Base-by-base conservation (phyloP, 2,888 invertebrate genomes). In the Lasius fuliginosus region DNA sequence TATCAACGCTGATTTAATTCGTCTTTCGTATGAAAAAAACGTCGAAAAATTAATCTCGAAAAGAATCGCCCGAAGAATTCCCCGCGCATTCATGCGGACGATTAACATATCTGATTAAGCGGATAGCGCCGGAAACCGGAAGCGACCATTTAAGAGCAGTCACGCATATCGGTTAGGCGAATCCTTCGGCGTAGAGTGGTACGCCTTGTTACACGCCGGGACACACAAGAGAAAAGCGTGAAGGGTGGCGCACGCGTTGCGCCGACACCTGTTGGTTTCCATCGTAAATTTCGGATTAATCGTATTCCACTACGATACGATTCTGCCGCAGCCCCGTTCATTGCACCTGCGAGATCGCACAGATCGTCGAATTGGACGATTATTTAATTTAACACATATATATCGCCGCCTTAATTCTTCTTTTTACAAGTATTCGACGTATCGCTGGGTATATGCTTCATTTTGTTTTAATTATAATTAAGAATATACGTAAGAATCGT, bases 201-300 rank as follows among this genome's bases (percentile, higher is more conserved):
- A 93, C 93, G 93, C 88, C 91, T 91, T 93, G 93, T 92, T 93
- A 93, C 93, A 91, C 88, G 82, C 82, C 77, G 82, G 77, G 85
- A 86, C 58, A 79, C 85, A 84, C 83, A 5, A 2, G 90, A 86
- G 88, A 86, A 87, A 90, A 91, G 85, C 84, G 84, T 89, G 89
- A 91, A 91, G 90, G 91, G 92, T 89, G 53, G n/a, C 53, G 53
- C 89, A 87, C 33, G 49, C 33, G 77, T 88, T 90, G 87, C 85
- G 71, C 85, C 87, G 86, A 87, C 92, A 91, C 91, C 91, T 91
- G 92, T 91, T 91, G 92, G 91, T 93, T 93, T 93, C 92, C 93
- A 93, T 92, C 92, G 92, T 93, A 92, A 93, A 93, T 93, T 92
- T 91, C 90, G 87, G 86, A 92, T 91, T 90, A 90, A 90, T 90